Evolutionary conservation across 2,113 vertebrate species (phyloP).

Genomic region (Gobiocypris rarus): DNA sequence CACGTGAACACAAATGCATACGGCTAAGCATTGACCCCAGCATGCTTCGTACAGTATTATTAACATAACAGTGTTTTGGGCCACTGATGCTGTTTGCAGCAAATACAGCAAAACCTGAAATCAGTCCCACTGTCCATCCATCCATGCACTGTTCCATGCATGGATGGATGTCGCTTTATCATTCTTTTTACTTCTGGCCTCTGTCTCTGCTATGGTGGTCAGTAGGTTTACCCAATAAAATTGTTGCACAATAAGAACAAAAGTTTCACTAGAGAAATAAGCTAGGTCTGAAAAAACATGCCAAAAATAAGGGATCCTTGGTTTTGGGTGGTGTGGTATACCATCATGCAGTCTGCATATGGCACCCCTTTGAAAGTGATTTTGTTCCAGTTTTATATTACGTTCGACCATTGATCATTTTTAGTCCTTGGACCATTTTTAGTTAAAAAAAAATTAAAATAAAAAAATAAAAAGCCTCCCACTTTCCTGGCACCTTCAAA

Average conservation of each 20-base stretch:
- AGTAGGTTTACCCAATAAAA: background rate
- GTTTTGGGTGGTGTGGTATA: too few species aligned
- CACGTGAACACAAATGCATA: conserved; percentile 50
- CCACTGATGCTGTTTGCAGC: background rate
- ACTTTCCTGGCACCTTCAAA: background rate
- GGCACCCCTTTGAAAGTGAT: background rate
- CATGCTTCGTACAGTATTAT: background rate
- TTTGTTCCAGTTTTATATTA: background rate
- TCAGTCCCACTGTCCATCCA: background rate
- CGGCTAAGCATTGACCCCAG: background rate
- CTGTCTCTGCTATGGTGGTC: background rate
- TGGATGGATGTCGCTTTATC: background rate
- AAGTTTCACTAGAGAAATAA: background rate
- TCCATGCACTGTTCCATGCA: background rate
- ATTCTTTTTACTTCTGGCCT: background rate
- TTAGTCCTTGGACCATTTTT: too few species aligned
- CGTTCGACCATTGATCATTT: background rate
- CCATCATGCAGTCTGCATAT: background rate
- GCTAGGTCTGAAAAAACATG: too few species aligned
- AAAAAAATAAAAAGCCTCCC: background rate
- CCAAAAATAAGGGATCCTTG: too few species aligned
- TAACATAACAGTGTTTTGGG: background rate
- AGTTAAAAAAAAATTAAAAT: background rate
- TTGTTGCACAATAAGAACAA: background rate
- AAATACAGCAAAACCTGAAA: background rate